Evolutionary conservation across 1,140 invertebrate genomes (phyloP), one percentile per base, ranked within the genome.

Genomic region (Drosophila novamexicana): DNA sequence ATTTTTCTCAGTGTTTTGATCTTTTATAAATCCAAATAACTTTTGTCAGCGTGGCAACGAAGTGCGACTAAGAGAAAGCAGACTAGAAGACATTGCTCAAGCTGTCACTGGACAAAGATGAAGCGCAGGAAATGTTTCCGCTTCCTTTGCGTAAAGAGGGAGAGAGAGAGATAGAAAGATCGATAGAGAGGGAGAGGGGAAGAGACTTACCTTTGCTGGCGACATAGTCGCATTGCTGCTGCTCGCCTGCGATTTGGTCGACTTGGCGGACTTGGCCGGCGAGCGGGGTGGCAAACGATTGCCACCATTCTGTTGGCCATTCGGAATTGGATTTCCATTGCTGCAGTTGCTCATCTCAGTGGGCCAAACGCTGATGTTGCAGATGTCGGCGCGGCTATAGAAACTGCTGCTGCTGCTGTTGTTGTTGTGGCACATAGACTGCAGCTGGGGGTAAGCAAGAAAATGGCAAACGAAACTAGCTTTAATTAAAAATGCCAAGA

Each of bases 141-240:
- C 65, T 74, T 62, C 71, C 57, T 62, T 74, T 49, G 16, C 14
- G 45, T n/a, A 34, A 34, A 12, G 12, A 9, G 10, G 8, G 14
- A 36, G 14, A 29, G 14, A 6, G 6, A 18, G 29, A 10, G 12
- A 14, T 0, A 10, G 7, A 36, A 6, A 14, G 12, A 14, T 0
- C 7, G 7, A 36, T 6, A 14, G 4, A 40, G 39, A 7, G 4
- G 22, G 6, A 29, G 29, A 10, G 45, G 5, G 1, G 7, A 36
- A 40, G 39, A 3, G 22, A 77, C 83, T 85, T 75, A 91, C 89
- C 84, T 91, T 91, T 10, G 57, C 59, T 63, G 88, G 89, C 39
- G 89, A 91, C 80, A 91, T 81, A 12, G 88, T 91, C 14, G 88
- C 84, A 64, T 88, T 89, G 80, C 84, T 88, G 75, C 80, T 88